Conservation (phyloP, 2,797 vertebrate species). For the Pipistrellus pygmaeus region DNA sequence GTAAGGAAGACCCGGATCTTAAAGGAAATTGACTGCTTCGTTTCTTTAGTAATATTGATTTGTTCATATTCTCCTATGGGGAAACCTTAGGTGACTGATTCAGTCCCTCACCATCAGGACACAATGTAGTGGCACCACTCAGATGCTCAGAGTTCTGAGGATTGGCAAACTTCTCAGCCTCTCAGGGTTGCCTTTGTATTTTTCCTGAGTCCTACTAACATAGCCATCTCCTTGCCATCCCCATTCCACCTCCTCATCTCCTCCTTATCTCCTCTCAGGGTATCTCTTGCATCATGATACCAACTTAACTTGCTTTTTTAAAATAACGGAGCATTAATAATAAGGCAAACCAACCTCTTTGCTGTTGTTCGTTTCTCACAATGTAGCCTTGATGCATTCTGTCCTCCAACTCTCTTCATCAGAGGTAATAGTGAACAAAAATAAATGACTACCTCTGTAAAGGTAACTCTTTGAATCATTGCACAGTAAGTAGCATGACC, state of each 20-base stretch:
- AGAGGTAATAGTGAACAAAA: not conserved
- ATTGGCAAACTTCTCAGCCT: not conserved
- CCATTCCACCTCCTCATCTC: not conserved
- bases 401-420: not conserved
- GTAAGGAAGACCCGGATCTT: not conserved
- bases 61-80: not conserved
- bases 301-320: not conserved
- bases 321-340: not conserved
- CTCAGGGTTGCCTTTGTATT: not conserved
- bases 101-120: not conserved
- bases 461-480: not conserved
- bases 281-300: not conserved
- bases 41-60: not conserved
- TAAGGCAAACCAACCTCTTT: not conserved
- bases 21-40: not conserved
- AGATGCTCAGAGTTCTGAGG: not conserved
- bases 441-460: not conserved
- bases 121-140: not conserved
- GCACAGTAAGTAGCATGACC: not conserved
- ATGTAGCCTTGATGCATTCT: not conserved
- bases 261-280: not conserved
- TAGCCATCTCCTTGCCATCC: not conserved
- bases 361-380: not conserved
- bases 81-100: not conserved
- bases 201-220: not conserved